Base-by-base conservation (phyloP, 2,797 vertebrate genomes). In the Gadopsis bispinosus region DNA sequence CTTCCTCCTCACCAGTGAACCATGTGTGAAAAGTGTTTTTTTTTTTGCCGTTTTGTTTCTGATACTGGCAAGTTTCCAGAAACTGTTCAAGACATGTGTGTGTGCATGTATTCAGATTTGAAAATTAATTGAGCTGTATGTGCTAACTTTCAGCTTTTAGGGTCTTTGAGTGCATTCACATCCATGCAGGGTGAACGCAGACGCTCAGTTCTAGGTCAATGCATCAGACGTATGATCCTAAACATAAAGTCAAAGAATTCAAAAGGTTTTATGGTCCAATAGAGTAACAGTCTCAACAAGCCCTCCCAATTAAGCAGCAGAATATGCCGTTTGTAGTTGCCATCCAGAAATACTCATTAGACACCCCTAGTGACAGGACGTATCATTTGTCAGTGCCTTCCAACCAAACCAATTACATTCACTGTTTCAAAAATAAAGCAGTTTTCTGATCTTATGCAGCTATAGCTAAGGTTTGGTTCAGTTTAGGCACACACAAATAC, bases 1-100 rank as follows among this genome's bases (percentile, higher is more conserved):
- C 58, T 77, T 56, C 51, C 55, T 54, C 53, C 33, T 20, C 72
- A 39, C 2, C 19, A 26, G n/a, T n/a, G n/a, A n/a, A n/a, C n/a
- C n/a, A n/a, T n/a, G n/a, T n/a, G n/a, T n/a, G n/a, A n/a, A n/a
- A n/a, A n/a, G n/a, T n/a, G n/a, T n/a, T n/a, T n/a, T n/a, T n/a
- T 68, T 73, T 41, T 39, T 0, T 0, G 8, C 3, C 11, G 0
- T 22, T 68, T 43, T 53, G 26, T 64, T 67, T 45, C 29, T 53
- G 47, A 45, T 2, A 16, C 5, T 58, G 71, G 31, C 53, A 43
- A 58, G 10, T 63, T 61, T 73, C 6, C 22, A 19, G 51, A 67
- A 75, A 72, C 48, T 48, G 41, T 29, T 81, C 1, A 7, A 56
- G 39, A 51, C 56, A 13, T 19, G 31, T 45, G n/a, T 47, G 4